Evolutionary conservation across 1,140 invertebrate species (phyloP), one percentile per base, ranked within the genome.

Genomic region (Orius insidiosus): DNA sequence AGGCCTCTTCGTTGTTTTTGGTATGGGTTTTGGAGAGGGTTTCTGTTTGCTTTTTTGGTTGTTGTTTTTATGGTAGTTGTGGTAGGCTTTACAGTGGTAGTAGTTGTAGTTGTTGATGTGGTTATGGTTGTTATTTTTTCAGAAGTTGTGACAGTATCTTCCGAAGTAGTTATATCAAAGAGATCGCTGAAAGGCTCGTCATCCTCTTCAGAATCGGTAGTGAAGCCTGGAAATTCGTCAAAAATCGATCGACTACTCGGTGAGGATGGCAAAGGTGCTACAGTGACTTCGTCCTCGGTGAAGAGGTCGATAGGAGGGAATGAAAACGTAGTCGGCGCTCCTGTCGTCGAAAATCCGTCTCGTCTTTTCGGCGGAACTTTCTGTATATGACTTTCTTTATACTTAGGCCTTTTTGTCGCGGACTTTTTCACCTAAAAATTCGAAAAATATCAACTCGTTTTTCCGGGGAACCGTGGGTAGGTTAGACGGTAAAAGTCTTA

Each of bases 381-480:
- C 36, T 44, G 40, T 30, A 49, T 42, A 18, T 45, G 34, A 32
- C 46, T 48, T 35, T 48, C 39, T 32, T 8, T 24, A 42, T 48
- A 42, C 31, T 15, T 48, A 5, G 46, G 46, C 8, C 39, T 30
- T 42, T 42, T 34, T 24, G 19, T 16, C 5, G 46, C 14, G n/a
- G 30, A 13, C 2, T n/a, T 31, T 9, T 11, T n/a, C n/a, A 43
- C 11, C 41, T 43, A 30, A n/a, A 43, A 40, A 43, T 31, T 40
- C 24, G n/a, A 24, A 24, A 3, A 24, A 7, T 24, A 7, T 24
- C 24, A 24, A 24, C 24, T 24, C 7, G 24, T 24, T 24, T 24
- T 24, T 24, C 24, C n/a, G n/a, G n/a, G n/a, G n/a, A n/a, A n/a
- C n/a, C n/a, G n/a, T n/a, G n/a, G n/a, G n/a, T n/a, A n/a, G n/a